Evolutionary conservation across 1,140 invertebrate species (phyloP).

Genomic region (Hermetia illucens): DNA sequence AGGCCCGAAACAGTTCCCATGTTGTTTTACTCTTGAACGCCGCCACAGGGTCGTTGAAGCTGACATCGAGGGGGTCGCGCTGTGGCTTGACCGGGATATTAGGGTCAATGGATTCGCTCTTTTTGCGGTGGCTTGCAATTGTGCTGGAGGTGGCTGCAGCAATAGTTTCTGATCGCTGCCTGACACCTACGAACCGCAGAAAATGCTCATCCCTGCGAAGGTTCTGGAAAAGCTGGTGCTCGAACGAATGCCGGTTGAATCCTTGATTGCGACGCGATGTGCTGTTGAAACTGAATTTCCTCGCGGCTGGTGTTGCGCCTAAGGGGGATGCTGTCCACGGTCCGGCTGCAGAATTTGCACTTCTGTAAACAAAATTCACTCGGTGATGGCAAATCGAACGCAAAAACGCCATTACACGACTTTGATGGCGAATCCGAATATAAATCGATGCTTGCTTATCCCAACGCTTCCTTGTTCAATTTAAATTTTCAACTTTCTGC

Average conservation of each 20-base stretch:
- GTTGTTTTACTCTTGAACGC: conserved; percentile 92
- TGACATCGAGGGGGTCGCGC: conserved; percentile 71
- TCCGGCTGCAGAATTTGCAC: too few relatives aligned
- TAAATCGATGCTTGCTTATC: too few relatives aligned
- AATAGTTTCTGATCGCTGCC: background rate
- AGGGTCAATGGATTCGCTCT: too few relatives aligned
- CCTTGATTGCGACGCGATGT: too few relatives aligned
- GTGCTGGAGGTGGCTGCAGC: conserved; percentile 11
- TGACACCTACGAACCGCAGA: background rate
- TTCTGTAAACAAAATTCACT: conserved; percentile 21
- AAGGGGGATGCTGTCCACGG: too few relatives aligned
- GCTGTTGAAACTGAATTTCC: too few relatives aligned
- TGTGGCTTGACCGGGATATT: conserved; percentile 28
- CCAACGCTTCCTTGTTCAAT: too few relatives aligned
- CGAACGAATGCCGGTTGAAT: too few relatives aligned
- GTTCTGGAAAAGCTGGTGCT: background rate
- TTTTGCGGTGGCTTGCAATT: conserved; percentile 11
- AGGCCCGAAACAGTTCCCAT: conserved; percentile 79
- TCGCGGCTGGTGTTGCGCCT: too few relatives aligned
- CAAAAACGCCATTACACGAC: conserved; percentile 28
- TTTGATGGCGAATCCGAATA: background rate
- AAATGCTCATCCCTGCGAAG: background rate
- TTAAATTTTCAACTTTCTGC: too few relatives aligned
- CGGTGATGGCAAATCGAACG: conserved; percentile 25
- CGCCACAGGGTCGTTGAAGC: conserved; percentile 66